phyloP scores from a whole-genome alignment of 1,140 invertebrate genomes.

The Nebria ingens region DNA sequence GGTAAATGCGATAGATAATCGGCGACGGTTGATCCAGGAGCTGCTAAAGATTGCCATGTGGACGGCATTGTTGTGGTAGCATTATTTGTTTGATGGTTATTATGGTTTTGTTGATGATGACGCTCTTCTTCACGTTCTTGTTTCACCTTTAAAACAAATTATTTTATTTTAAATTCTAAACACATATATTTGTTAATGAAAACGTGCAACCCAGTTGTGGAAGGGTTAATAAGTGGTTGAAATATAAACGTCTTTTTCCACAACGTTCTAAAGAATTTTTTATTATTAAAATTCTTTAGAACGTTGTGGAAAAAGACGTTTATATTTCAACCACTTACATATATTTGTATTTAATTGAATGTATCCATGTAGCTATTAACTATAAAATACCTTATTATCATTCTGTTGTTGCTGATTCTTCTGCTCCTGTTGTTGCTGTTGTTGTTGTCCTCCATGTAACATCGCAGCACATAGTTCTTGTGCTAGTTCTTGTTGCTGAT shows the following conservation, averaged over 20 bases:
- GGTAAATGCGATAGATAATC: constrained; percentile 69
- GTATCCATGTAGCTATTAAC: neutral
- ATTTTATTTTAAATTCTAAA: no score
- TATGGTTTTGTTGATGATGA: constrained; percentile 21
- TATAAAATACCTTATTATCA: constrained; percentile 17
- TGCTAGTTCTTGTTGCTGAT: constrained; percentile 27
- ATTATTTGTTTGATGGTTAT: constrained; percentile 22
- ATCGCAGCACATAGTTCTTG: constrained; percentile 30
- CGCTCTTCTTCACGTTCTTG: constrained; percentile 19
- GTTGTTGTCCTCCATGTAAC: constrained; percentile 23
- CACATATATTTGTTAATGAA: neutral
- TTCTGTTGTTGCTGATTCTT: constrained; percentile 15
- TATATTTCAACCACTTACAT: no score
- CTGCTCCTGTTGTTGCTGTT: constrained; percentile 13
- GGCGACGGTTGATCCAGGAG: constrained; percentile 63
- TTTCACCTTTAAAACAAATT: constrained; percentile 14
- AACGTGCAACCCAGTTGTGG: no score
- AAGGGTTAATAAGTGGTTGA: no score
- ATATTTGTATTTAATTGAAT: neutral
- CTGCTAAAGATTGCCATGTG: constrained; percentile 62
- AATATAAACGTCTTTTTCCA: no score
- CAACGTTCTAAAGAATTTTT: no score
- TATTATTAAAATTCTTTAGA: no score
- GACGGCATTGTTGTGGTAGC: constrained; percentile 22
- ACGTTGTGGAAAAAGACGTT: no score